Evolutionary conservation across 2,888 invertebrate species (phyloP).

Genomic region (Catotricha subobsoleta): DNA sequence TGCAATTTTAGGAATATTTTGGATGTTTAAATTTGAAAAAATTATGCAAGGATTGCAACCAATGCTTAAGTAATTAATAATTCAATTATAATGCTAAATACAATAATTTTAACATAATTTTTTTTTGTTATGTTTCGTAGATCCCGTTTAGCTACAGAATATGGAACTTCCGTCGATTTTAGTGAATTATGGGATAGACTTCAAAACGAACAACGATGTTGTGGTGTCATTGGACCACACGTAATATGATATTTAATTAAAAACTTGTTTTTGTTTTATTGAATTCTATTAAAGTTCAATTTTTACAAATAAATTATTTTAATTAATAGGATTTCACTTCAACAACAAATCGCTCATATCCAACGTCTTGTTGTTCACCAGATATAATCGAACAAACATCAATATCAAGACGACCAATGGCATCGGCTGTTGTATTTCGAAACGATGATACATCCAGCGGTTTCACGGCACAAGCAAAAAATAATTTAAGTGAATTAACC

Average conservation of each 20-base stretch:
- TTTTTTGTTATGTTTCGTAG: slow-evolving; percentile 7
- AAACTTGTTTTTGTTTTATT: neutral
- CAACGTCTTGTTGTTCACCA: slow-evolving; percentile 14
- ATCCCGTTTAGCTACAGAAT: slow-evolving; percentile 41
- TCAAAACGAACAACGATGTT: slow-evolving; percentile 57
- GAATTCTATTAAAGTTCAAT: neutral
- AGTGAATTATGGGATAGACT: slow-evolving; percentile 61
- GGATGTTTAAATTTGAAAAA: slow-evolving; percentile 63
- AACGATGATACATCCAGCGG: slow-evolving; percentile 12
- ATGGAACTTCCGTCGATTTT: slow-evolving; percentile 52
- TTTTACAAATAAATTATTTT: neutral
- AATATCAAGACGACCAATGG: slow-evolving; percentile 14
- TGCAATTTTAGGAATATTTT: slow-evolving; percentile 65
- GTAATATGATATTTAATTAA: slow-evolving; percentile 10
- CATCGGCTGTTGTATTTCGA: slow-evolving; percentile 14
- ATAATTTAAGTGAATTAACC: slow-evolving; percentile 14
- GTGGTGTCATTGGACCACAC: slow-evolving; percentile 49
- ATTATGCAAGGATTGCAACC: slow-evolving; percentile 58
- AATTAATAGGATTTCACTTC: slow-evolving; percentile 12
- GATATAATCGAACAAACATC: slow-evolving; percentile 15
- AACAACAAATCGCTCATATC: slow-evolving; percentile 14
- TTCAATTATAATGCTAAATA: neutral
- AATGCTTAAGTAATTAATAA: slow-evolving; percentile 33
- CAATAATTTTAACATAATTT: no score
- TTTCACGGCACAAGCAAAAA: slow-evolving; percentile 11